phyloP scores from a whole-genome alignment of 2,797 vertebrate genomes.

The Acrossocheilus fasciatus region DNA sequence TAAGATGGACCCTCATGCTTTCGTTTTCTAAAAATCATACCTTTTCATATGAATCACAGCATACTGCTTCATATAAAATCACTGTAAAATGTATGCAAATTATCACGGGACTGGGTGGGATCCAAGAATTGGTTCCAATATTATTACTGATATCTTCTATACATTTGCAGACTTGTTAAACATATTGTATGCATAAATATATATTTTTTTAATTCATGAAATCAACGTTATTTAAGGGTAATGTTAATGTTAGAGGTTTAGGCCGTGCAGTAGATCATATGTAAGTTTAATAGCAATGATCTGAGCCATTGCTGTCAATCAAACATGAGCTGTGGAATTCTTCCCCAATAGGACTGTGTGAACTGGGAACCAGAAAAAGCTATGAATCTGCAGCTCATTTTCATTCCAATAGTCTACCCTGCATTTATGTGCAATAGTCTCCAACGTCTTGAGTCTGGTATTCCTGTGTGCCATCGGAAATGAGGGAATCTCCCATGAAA shows the following conservation, averaged over 20 bases:
- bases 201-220: neutral
- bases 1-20: no score
- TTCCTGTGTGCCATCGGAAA: constrained; percentile 48
- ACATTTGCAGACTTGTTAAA: neutral
- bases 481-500: constrained; percentile 48
- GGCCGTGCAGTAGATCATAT: constrained; percentile 39
- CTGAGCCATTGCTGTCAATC: constrained; percentile 48
- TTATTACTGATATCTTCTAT: neutral
- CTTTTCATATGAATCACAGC: no score
- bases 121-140: neutral
- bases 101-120: neutral
- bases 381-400: constrained; percentile 58
- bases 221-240: constrained; percentile 29
- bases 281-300: constrained; percentile 30
- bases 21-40: no score
- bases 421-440: constrained; percentile 24
- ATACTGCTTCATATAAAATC: neutral
- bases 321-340: constrained; percentile 41
- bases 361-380: constrained; percentile 52
- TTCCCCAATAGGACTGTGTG: constrained; percentile 34
- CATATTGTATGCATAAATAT: neutral
- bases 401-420: constrained; percentile 47
- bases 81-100: neutral
- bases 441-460: constrained; percentile 29
- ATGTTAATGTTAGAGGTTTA: constrained; percentile 36